A percentile compares a stretch with the other conserved stretches of the same genome.
Evolutionary conservation across 1,140 invertebrate species (phyloP).

Genomic region (Glossosoma conforme): DNA sequence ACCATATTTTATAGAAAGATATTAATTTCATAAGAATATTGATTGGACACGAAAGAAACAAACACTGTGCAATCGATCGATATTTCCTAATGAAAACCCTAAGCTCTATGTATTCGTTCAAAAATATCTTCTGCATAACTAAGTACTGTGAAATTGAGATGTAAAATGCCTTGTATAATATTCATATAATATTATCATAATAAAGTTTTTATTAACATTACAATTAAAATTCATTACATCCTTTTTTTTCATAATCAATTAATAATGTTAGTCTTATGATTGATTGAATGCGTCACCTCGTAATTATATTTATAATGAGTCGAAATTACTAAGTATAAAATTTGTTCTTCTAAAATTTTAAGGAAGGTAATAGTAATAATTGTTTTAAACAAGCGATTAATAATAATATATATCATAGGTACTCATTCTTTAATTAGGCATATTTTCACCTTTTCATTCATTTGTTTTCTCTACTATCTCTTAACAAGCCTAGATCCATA

Average conservation of each 20-base stretch:
- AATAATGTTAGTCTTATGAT: slow-evolving; percentile 28
- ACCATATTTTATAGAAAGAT: no score
- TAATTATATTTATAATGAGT: slow-evolving; percentile 18
- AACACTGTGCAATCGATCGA: neutral
- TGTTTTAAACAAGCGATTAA: slow-evolving; percentile 27
- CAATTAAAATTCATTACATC: slow-evolving; percentile 22
- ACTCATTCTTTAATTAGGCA: slow-evolving; percentile 28
- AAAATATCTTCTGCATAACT: slow-evolving; percentile 29
- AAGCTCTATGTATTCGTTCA: slow-evolving; percentile 21
- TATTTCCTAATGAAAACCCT: slow-evolving; percentile 3
- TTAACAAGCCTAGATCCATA: slow-evolving; percentile 29
- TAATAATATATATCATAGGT: no score
- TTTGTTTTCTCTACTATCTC: slow-evolving; percentile 18
- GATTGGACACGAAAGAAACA: no score
- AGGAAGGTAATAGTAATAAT: slow-evolving; percentile 27
- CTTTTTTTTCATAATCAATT: slow-evolving; percentile 22
- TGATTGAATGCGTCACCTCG: slow-evolving; percentile 29
- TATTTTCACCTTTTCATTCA: slow-evolving; percentile 24
- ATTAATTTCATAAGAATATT: no score
- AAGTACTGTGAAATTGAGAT: slow-evolving; percentile 17
- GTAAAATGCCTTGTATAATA: slow-evolving; percentile 12
- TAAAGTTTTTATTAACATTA: slow-evolving; percentile 7
- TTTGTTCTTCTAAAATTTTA: slow-evolving; percentile 21
- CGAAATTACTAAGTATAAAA: slow-evolving; percentile 28
- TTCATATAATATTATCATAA: slow-evolving; percentile 9